Percentiles rank a stretch among this genome's conserved stretches.
Conservation (phyloP, 2,888 invertebrate genomes). For the Drosophila neonasuta region DNA sequence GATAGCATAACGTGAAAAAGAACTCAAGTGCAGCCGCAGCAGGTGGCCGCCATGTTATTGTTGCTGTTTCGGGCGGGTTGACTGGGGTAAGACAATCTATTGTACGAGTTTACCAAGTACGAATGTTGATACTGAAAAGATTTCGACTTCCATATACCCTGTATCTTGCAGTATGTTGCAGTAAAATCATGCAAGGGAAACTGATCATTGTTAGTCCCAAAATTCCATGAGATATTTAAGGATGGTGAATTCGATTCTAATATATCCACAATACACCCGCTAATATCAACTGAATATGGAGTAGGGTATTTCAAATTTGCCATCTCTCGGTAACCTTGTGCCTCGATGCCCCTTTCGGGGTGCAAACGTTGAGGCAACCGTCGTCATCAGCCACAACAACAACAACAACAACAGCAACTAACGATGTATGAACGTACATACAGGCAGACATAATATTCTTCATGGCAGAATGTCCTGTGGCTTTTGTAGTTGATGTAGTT, state of each 20-base stretch:
- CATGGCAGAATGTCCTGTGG: slow-evolving; percentile 74
- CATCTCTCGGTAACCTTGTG: slow-evolving; percentile 68
- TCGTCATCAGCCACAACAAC: slow-evolving; percentile 24
- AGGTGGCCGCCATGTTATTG: slow-evolving; percentile 71
- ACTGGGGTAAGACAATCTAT: slow-evolving; percentile 15
- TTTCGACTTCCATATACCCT: slow-evolving; percentile 6
- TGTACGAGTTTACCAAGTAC: slow-evolving; percentile 11
- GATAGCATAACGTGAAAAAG: slow-evolving; percentile 62
- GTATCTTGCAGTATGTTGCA: background rate
- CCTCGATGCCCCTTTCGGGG: slow-evolving; percentile 53
- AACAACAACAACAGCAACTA: slow-evolving; percentile 6
- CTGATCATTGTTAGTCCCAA: background rate
- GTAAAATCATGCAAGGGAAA: background rate
- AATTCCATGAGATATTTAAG: background rate
- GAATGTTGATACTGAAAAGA: background rate
- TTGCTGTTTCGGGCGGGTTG: slow-evolving; percentile 30
- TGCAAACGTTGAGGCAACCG: slow-evolving; percentile 42
- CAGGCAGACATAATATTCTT: slow-evolving; percentile 65
- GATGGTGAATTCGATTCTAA: background rate
- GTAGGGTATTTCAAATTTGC: slow-evolving; percentile 46
- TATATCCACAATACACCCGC: background rate
- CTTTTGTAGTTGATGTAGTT: slow-evolving; percentile 66
- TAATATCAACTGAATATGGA: background rate
- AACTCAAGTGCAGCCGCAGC: slow-evolving; percentile 77
- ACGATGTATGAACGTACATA: slow-evolving; percentile 28